Evolutionary conservation across 2,888 invertebrate genomes (phyloP).

Genomic region (Pseudolycoriella hygida): DNA sequence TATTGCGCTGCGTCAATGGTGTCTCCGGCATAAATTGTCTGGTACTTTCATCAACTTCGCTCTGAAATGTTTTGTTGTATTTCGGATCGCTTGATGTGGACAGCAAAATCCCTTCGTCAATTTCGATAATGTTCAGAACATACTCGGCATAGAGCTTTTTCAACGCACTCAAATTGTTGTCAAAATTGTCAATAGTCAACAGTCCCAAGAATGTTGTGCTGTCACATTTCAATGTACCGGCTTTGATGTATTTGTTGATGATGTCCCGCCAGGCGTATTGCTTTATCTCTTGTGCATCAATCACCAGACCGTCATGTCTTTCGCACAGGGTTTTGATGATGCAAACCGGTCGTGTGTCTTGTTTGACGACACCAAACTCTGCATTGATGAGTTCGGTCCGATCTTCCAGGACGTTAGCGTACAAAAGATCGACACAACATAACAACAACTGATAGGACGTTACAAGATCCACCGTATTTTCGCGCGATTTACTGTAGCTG

Average conservation of each 20-base stretch:
- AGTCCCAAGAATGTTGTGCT: constrained; percentile 50
- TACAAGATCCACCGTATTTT: constrained; percentile 80
- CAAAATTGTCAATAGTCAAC: constrained; percentile 63
- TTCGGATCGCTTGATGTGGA: too few relatives aligned
- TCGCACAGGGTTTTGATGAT: constrained; percentile 69
- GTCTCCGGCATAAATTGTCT: constrained; percentile 48
- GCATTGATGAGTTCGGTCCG: constrained; percentile 74
- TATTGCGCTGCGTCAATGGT: constrained; percentile 70
- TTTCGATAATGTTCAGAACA: constrained; percentile 79
- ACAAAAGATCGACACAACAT: constrained; percentile 81
- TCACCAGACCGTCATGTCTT: constrained; percentile 60
- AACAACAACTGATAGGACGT: constrained; percentile 84
- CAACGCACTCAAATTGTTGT: constrained; percentile 67
- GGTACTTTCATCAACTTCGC: constrained; percentile 21
- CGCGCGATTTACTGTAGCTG: constrained; percentile 49
- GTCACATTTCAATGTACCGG: constrained; percentile 47
- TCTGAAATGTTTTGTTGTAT: too few relatives aligned
- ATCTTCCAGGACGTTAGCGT: constrained; percentile 65
- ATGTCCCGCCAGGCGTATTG: constrained; percentile 71
- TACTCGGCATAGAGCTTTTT: constrained; percentile 81
- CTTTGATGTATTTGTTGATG: constrained; percentile 55
- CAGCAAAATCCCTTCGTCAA: constrained; percentile 92
- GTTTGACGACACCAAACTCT: constrained; percentile 44
- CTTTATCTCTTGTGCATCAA: constrained; percentile 82
- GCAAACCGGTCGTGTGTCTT: constrained; percentile 40